These are phyloP conservation scores for Acanthosepion esculentum DNA, from an alignment of 2,888 invertebrate genomes.

Conservation along the genomic window DNA sequence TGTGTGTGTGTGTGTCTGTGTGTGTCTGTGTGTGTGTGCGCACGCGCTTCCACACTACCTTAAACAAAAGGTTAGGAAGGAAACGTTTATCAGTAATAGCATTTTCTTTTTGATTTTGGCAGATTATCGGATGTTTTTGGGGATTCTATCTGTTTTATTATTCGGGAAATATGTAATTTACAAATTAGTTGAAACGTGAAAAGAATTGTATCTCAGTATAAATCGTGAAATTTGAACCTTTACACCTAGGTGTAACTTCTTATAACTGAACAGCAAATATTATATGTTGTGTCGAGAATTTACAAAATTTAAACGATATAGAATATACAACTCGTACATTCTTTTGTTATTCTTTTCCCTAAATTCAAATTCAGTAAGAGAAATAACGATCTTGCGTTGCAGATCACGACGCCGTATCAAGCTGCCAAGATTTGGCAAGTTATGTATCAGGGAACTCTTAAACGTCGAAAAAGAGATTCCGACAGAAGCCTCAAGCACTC, in stretches of 20 bases:
- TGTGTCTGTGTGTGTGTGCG: background rate
- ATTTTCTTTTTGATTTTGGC: background rate
- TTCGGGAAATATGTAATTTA: background rate
- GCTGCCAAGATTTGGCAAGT: background rate
- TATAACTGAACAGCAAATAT: background rate
- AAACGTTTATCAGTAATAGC: no score
- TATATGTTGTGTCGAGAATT: background rate
- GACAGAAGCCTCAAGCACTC: background rate
- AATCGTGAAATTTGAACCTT: background rate
- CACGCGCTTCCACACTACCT: background rate
- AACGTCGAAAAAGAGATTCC: background rate
- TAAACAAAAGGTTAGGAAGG: no score
- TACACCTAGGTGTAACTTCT: background rate
- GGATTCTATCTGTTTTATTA: background rate
- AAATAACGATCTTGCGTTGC: background rate
- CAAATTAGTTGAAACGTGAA: no score
- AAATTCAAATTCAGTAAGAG: background rate
- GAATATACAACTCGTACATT: background rate
- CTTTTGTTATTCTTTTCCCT: background rate
- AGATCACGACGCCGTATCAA: background rate
- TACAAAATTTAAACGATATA: background rate
- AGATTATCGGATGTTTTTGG: background rate
- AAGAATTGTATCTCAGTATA: background rate
- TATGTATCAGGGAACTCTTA: background rate
- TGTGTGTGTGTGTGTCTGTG: background rate